Evolutionary conservation across 2,888 invertebrate genomes (phyloP).

Genomic region (Unio pictorum): DNA sequence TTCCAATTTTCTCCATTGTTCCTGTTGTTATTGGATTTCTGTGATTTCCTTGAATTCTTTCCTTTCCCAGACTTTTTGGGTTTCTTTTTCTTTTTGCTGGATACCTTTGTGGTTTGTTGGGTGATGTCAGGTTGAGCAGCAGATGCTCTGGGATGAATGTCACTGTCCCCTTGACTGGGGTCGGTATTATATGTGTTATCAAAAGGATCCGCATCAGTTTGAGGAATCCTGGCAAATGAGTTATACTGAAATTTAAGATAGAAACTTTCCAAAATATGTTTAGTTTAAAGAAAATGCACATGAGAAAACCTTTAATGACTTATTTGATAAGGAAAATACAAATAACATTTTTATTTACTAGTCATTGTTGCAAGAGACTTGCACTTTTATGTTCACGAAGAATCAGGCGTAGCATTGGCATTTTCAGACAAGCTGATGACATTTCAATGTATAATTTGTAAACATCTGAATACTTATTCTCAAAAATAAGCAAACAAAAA

Average conservation of each 20-base stretch:
- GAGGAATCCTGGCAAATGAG: slow-evolving; percentile 4
- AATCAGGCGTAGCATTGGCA: no score
- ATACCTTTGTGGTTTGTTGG: slow-evolving; percentile 7
- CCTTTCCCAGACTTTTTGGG: slow-evolving; percentile 23
- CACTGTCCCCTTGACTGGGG: slow-evolving; percentile 16
- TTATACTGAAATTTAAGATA: slow-evolving; percentile 2
- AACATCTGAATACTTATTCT: no score
- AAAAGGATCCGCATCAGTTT: slow-evolving; percentile 25
- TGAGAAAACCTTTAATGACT: no score
- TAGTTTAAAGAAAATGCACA: no score
- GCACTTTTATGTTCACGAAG: no score
- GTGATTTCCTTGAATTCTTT: slow-evolving; percentile 26
- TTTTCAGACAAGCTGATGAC: no score
- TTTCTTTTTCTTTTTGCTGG: slow-evolving; percentile 17
- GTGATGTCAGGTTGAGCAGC: slow-evolving; percentile 2
- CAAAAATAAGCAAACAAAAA: no score
- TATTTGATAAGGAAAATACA: no score
- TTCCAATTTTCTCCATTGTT: no score
- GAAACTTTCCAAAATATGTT: background rate
- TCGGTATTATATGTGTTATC: slow-evolving; percentile 49
- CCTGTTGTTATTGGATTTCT: slow-evolving; percentile 20
- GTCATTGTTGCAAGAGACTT: no score
- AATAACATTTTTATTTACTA: no score
- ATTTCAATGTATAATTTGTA: no score
- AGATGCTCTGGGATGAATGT: background rate